phyloP scores from a whole-genome alignment of 2,888 invertebrate species.

The Andrena bicolor region DNA sequence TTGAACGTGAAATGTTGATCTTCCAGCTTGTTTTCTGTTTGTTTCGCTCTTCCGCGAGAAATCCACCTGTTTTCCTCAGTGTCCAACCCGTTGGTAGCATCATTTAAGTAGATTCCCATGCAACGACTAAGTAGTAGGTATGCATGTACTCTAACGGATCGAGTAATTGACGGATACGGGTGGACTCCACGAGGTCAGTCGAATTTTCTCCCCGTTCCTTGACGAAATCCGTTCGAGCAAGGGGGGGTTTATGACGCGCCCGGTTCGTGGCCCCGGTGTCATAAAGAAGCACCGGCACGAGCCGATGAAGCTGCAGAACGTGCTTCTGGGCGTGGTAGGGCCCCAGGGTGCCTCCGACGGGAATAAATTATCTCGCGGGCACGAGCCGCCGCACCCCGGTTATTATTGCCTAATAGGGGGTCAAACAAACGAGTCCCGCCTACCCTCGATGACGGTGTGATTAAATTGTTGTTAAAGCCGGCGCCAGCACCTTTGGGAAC shows the following conservation, averaged over 20 bases:
- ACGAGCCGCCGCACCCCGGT: slow-evolving; percentile 77
- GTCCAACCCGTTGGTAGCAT: too few species aligned
- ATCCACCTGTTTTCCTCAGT: too few species aligned
- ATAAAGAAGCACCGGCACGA: slow-evolving; percentile 81
- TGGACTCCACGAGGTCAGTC: neutral
- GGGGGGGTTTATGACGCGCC: slow-evolving; percentile 82
- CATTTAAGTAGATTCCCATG: neutral
- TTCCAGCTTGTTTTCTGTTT: neutral
- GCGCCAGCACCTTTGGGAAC: slow-evolving; percentile 27
- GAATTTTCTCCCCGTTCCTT: slow-evolving; percentile 17
- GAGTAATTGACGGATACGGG: neutral
- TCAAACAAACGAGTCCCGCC: slow-evolving; percentile 82
- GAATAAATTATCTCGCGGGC: slow-evolving; percentile 81
- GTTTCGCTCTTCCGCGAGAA: neutral
- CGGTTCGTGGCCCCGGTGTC: slow-evolving; percentile 80
- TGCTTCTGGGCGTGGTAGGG: slow-evolving; percentile 82
- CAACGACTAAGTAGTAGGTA: neutral
- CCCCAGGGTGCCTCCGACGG: slow-evolving; percentile 81
- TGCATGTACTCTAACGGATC: neutral
- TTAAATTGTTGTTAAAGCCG: slow-evolving; percentile 74
- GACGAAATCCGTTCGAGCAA: slow-evolving; percentile 46
- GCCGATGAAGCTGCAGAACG: slow-evolving; percentile 66
- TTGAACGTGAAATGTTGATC: neutral
- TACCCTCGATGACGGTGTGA: slow-evolving; percentile 78
- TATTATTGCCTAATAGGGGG: slow-evolving; percentile 83